Evolutionary conservation across 2,888 invertebrate genomes (phyloP), one percentile per base, ranked within the genome.

Genomic region (Phlogophora meticulosa): DNA sequence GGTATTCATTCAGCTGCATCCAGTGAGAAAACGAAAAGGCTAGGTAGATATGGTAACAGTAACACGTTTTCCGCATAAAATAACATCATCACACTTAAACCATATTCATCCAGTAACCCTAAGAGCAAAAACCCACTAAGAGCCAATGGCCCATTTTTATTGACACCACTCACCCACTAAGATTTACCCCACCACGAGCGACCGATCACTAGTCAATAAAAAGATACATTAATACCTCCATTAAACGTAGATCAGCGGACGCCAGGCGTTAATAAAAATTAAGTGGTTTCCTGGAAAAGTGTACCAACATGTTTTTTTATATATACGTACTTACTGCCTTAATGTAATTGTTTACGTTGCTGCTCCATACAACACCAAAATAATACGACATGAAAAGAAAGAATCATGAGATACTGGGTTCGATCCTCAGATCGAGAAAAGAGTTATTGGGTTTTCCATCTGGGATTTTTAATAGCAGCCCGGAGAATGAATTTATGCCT

Each of bases 181-280:
- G 34, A 20, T 7, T 1, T n/a, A 24, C 56, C 24, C 55, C 38
- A 60, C 51, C 36, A 43, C 34, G 34, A 40, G 24, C 3, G 17
- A 36, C 48, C 75, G 56, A 75, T 84, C 72, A 76, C 60, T 56
- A 59, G 62, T 72, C 71, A 82, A 82, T 85, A 84, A 86, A 84
- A 80, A 77, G 45, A 64, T 66, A 76, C 83, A 87, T 83, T 85
- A 87, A 83, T 84, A 83, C 58, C 64, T 71, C 87, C 83, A 87
- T 87, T 87, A 87, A 64, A 66, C 66, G 74, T 73, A 58, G 75
- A 81, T 34, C 82, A 63, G 66, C 72, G 70, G 83, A 80, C 72
- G 84, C 42, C 56, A 24, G 75, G 80, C 72, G 76, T 71, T 82
- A 78, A 87, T 88, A 88, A 88, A 85, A 83, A 86, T 83, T 85